Percentiles rank a stretch among this genome's conserved stretches.
Conservation (phyloP, 2,113 vertebrate genomes). For the Atractosteus spatula region DNA sequence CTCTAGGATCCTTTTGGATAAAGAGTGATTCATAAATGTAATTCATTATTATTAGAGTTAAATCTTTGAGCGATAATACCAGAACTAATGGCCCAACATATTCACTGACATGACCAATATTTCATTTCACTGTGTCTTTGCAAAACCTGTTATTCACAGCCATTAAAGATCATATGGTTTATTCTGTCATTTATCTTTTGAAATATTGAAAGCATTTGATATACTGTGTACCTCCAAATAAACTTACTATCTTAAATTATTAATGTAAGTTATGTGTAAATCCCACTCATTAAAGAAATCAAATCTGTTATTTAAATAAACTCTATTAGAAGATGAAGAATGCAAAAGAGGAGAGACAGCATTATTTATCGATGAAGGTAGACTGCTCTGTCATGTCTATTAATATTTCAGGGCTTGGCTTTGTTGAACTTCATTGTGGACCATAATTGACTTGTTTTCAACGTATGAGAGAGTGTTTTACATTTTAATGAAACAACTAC, state of each 20-base stretch:
- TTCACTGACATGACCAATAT: neutral
- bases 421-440: slow-evolving; percentile 18
- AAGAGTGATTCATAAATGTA: no score
- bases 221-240: neutral
- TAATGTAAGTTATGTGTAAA: slow-evolving; percentile 13
- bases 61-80: no score
- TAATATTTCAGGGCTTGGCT: slow-evolving; percentile 16
- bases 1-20: no score
- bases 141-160: slow-evolving; percentile 1
- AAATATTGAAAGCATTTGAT: neutral
- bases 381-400: slow-evolving; percentile 7
- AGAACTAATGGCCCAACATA: neutral
- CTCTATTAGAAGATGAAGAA: slow-evolving; percentile 7
- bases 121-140: neutral
- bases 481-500: slow-evolving; percentile 22
- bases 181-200: neutral
- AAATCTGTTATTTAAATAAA: slow-evolving; percentile 14
- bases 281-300: slow-evolving; percentile 7
- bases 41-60: no score
- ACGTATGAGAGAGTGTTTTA: slow-evolving; percentile 22
- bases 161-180: neutral
- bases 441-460: slow-evolving; percentile 26
- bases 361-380: slow-evolving; percentile 12
- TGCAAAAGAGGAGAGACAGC: neutral
- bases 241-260: slow-evolving; percentile 10